Base-by-base conservation (phyloP, 1,140 invertebrate genomes). In the Oedothorax gibbosus region DNA sequence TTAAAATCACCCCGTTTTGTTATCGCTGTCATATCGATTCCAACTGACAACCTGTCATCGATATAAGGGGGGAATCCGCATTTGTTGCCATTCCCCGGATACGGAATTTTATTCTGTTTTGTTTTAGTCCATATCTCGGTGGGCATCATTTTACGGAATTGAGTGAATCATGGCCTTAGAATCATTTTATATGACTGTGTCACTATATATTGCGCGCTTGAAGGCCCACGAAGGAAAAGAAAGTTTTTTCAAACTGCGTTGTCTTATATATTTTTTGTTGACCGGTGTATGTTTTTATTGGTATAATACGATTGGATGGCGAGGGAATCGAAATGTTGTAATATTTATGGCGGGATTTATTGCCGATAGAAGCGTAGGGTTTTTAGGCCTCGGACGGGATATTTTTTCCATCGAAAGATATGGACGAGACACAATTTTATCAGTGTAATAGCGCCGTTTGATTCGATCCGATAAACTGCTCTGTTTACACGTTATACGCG, bases 291-390 rank as follows among this genome's bases (percentile, higher is more conserved):
- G 14, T 71, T 69, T 73, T 76, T 84, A 84, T 76, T 84, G 81
- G 53, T 51, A 84, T 84, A 76, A 76, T 66, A 68, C 81, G 71
- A 84, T 84, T 84, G 81, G 81, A 84, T 76, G 60, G 71, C 69
- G 14, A 20, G 56, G 78, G 78, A 65, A 77, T 60, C 62, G 75
- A 73, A 75, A 84, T 84, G 51, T 60, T 76, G 49, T 66, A 84
- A 84, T 84, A 84, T 84, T 84, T 84, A 84, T 84, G 81, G 72
- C 21, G 14, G 35, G 81, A 84, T 84, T 84, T 84, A 84, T 84
- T 76, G 81, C 80, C 57, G 10, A 73, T 73, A 81, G 62, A 56
- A 68, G 75, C 56, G 57, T 77, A 77, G 54, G 64, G 35, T 71
- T 57, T 64, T n/a, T 35, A 53, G 51, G 14, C 54, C 54, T 71